Conservation (phyloP, 2,113 vertebrate species). For the Vanacampus margaritifer region DNA sequence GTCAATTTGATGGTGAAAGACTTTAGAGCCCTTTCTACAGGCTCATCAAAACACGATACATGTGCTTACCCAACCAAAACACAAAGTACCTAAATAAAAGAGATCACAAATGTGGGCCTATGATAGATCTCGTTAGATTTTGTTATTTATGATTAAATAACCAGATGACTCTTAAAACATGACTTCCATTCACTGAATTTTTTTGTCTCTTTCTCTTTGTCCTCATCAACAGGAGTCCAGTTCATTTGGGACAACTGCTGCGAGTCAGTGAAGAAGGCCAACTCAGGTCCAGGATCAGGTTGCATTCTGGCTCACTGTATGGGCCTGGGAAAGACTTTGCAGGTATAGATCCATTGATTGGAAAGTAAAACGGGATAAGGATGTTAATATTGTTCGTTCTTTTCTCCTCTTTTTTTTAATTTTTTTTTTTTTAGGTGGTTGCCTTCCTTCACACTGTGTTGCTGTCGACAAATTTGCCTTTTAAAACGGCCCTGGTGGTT, state of each 20-base stretch:
- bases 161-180: too few relatives aligned
- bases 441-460: conserved; percentile 93
- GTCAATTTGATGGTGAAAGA: too few relatives aligned
- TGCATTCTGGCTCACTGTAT: conserved; percentile 97
- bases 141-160: too few relatives aligned
- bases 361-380: not conserved
- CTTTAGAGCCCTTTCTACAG: too few relatives aligned
- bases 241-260: conserved; percentile 98
- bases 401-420: not conserved
- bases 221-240: conserved; percentile 81
- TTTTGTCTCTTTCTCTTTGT: not conserved
- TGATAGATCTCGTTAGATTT: too few relatives aligned
- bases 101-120: too few relatives aligned
- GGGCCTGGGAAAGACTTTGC: conserved; percentile 95
- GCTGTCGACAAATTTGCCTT: conserved; percentile 78
- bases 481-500: conserved; percentile 87
- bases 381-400: not conserved
- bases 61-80: too few relatives aligned
- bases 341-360: conserved; percentile 68
- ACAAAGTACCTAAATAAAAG: too few relatives aligned
- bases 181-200: too few relatives aligned
- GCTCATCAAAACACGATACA: too few relatives aligned
- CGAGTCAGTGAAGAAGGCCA: conserved; percentile 91
- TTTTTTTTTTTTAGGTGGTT: conserved; percentile 77
- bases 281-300: conserved; percentile 86